phyloP scores from a whole-genome alignment of 2,888 invertebrate species.

The Nephrotoma flavescens region DNA sequence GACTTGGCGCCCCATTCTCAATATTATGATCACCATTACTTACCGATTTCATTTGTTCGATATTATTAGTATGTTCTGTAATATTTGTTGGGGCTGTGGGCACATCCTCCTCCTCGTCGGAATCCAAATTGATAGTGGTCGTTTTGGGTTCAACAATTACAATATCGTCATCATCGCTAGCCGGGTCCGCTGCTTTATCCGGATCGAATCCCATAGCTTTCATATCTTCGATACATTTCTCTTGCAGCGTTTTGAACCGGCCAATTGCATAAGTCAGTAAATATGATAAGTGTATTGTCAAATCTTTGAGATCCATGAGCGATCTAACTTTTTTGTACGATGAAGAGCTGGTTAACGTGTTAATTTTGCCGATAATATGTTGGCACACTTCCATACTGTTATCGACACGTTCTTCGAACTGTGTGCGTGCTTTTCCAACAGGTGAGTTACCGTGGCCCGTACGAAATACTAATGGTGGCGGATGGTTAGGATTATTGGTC shows the following conservation, averaged over 20 bases:
- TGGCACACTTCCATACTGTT: conserved; percentile 30
- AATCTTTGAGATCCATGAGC: conserved; percentile 28
- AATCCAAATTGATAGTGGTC: conserved; percentile 28
- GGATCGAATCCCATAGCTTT: conserved; percentile 26
- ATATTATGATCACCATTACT: conserved; percentile 4
- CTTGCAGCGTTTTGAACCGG: conserved; percentile 29
- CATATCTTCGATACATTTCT: conserved; percentile 30
- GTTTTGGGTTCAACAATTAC: conserved; percentile 31
- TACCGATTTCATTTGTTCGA: not conserved
- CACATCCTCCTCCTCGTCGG: conserved; percentile 24
- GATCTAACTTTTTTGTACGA: conserved; percentile 29
- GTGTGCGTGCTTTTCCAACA: conserved; percentile 24
- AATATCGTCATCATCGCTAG: conserved; percentile 28
- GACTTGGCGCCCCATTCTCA: not conserved
- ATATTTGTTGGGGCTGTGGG: not conserved
- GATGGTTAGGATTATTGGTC: not conserved
- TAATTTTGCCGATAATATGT: conserved; percentile 29
- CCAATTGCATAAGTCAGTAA: conserved; percentile 30
- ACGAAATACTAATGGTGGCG: conserved; percentile 19
- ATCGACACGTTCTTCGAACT: conserved; percentile 28
- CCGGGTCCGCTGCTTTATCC: not conserved
- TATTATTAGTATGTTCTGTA: not conserved
- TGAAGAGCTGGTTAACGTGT: conserved; percentile 30
- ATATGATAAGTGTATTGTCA: conserved; percentile 31
- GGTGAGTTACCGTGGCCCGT: conserved; percentile 22